Percentiles rank a stretch among this genome's conserved stretches.
phyloP scores from a whole-genome alignment of 64 coral and sea anemone species.

The Montipora foliosa region DNA sequence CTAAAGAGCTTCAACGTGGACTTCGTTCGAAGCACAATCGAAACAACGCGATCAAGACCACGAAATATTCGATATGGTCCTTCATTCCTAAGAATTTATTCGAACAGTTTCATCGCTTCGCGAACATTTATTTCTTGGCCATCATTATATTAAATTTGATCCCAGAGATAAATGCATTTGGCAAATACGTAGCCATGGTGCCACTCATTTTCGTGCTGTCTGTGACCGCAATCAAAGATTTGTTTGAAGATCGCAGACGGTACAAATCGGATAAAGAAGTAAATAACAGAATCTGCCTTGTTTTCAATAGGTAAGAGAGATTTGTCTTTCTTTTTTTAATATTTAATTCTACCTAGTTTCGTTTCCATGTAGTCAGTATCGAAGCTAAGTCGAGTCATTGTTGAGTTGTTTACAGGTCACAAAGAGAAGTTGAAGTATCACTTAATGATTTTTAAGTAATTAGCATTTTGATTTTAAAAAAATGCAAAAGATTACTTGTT shows the following conservation, averaged over 20 bases:
- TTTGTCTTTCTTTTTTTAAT: not conserved
- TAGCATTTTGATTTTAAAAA: no score
- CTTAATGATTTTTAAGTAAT: no score
- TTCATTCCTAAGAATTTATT: constrained; percentile 99
- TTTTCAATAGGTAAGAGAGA: constrained; percentile 82
- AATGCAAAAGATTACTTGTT: no score
- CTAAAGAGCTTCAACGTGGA: constrained; percentile 45
- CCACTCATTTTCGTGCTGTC: constrained; percentile 91
- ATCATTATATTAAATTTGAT: constrained; percentile 97
- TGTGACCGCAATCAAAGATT: constrained; percentile 96
- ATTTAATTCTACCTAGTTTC: no score
- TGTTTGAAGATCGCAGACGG: constrained; percentile 96
- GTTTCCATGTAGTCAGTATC: no score
- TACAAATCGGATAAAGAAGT: constrained; percentile 94
- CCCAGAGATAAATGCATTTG: constrained; percentile 98
- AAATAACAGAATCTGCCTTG: constrained; percentile 91
- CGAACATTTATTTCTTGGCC: constrained; percentile 97
- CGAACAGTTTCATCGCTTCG: constrained; percentile 99
- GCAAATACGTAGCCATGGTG: constrained; percentile 93
- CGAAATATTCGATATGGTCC: constrained; percentile 98
- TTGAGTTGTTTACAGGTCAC: no score
- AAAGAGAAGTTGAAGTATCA: no score
- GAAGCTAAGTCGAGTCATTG: no score
- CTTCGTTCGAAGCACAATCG: constrained; percentile 71
- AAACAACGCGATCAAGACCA: constrained; percentile 91